Evolutionary conservation across 2,113 vertebrate genomes (phyloP), one percentile per base, ranked within the genome.

Genomic region (Baryphthengus martii): DNA sequence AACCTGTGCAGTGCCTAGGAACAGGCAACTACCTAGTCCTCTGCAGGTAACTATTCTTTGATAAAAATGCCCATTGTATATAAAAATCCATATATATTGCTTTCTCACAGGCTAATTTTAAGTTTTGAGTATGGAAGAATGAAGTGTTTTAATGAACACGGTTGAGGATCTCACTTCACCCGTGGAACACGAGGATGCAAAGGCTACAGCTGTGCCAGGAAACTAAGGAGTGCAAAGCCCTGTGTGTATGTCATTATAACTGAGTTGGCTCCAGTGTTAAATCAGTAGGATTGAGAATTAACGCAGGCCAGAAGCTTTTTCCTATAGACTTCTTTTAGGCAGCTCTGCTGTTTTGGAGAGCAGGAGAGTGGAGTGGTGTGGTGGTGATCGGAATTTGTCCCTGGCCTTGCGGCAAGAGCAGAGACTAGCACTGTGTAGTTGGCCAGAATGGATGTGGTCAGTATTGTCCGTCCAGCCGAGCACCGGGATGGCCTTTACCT

Each of bases 1-100:
- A 98, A 91, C 96, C 56, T 98, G 99, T 96, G 97, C 98, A 73
- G 96, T 98, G 59, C 98, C 98, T 91, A 98, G 97, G 97, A 98
- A 96, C 93, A 98, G 98, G 96, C 96, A 98, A 76, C 92, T 98
- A 82, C 92, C 95, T 83, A 99, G 98, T 97, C 99, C 99, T 71
- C 97, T 99, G 94, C 99, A 99, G 99, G 99, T 98, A 98, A 98
- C 89, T 71, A 44, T 56, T 89, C 3, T 88, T 90, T 63, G 16
- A 70, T 61, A n/a, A 83, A 92, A 76, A 19, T 77, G 37, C 61
- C 29, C 37, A 88, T 58, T 89, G n/a, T 40, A 13, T 76, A 59
- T 37, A 33, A 55, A 74, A 39, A 47, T 17, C 33, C 14, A 11
- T 47, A 7, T 12, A 58, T 13, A 10, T 65, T 11, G 31, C 17